Evolutionary conservation across 2,113 vertebrate species (phyloP), one percentile per base, ranked within the genome.

Genomic region (Callionymus lyra): DNA sequence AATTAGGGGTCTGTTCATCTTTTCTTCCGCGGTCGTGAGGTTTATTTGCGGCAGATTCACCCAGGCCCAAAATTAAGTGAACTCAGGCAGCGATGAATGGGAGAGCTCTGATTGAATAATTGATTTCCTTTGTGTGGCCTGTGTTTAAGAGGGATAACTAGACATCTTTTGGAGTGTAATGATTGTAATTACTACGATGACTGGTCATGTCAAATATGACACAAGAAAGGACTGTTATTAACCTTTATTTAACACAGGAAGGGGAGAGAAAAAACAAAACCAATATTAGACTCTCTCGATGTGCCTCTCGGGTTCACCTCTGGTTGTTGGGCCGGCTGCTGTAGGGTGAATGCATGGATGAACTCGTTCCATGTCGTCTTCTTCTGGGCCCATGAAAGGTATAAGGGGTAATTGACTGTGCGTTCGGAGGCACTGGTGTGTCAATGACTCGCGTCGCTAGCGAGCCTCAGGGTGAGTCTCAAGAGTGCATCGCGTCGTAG

Each of bases 71-170:
- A 94, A 95, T 95, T 89, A 97, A 94, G 94, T 86, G 91, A 91
- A 89, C 88, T 83, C 83, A 85, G 86, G 87, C 83, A 87, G 83
- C 87, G 88, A 85, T 94, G 91, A 93, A 90, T 89, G 88, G 89
- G 86, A 88, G 80, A 74, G 89, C 88, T 91, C 90, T 97, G 94
- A 98, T 97, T 97, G 92, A 98, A 95, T 98, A 97, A 97, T 97
- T 95, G 89, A 84, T 84, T 89, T 89, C 87, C 84, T 89, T 83
- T 82, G 85, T 91, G 88, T 76, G 89, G 86, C 78, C 83, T 93
- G 89, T 94, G 92, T 97, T 97, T 97, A 94, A 97, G 90, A 92
- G 90, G 93, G 92, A 94, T 96, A 95, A 91, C 89, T 89, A 92
- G 91, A 94, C 92, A 90, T 93, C 87, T 89, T 91, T 90, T 87